phyloP scores from a whole-genome alignment of 1,140 invertebrate species.

The Penaeus indicus region DNA sequence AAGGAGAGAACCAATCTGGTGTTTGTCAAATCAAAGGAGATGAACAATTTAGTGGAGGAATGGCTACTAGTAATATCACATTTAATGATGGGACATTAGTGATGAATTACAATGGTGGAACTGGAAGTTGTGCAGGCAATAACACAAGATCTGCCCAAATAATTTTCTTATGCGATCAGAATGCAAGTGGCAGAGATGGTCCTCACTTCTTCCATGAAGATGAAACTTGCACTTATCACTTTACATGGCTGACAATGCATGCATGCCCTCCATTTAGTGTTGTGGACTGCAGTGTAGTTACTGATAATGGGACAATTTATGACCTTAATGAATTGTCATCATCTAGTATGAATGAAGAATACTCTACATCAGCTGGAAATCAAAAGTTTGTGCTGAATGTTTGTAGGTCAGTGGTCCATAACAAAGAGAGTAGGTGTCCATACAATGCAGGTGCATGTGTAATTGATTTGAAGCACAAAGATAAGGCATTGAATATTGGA shows the following conservation, averaged over 20 bases:
- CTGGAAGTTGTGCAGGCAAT: conserved; percentile 43
- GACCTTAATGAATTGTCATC: conserved; percentile 59
- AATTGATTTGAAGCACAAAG: conserved; percentile 54
- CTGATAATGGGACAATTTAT: conserved; percentile 48
- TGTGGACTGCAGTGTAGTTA: conserved; percentile 55
- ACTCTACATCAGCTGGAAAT: conserved; percentile 16
- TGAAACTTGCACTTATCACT: conserved; percentile 41
- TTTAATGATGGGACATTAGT: conserved; percentile 63
- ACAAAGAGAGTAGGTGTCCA: conserved; percentile 59
- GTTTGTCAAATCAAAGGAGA: conserved; percentile 43
- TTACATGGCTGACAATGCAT: conserved; percentile 56
- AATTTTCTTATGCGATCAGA: conserved; percentile 63
- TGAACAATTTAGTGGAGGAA: conserved; percentile 47
- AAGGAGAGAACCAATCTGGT: conserved; percentile 31
- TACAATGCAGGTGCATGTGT: conserved; percentile 63
- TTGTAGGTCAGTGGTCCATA: conserved; percentile 64
- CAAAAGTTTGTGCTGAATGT: conserved; percentile 64
- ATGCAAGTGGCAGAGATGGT: conserved; percentile 51
- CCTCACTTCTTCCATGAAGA: conserved; percentile 45
- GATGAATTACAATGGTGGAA: conserved; percentile 59
- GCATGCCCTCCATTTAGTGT: conserved; percentile 60
- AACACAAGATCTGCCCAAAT: conserved; percentile 46
- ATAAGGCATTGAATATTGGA: conserved; percentile 59
- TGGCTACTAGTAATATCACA: conserved; percentile 43
- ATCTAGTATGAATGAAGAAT: conserved; percentile 58